Percentiles rank a stretch among this genome's conserved stretches.
phyloP scores from a whole-genome alignment of 2,113 vertebrate species.

The Callocephalon fimbriatum region DNA sequence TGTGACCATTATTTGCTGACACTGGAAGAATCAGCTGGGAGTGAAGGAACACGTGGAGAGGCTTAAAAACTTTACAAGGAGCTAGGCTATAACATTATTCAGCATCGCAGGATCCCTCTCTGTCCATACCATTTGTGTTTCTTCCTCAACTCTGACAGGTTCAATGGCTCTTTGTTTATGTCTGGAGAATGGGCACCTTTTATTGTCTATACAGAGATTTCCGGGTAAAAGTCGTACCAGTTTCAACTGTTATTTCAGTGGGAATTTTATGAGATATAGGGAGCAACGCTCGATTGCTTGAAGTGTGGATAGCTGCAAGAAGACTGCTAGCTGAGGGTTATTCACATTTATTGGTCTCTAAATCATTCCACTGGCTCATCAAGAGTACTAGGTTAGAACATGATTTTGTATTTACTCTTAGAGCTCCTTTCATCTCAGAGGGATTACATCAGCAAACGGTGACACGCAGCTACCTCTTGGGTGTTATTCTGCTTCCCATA shows the following conservation, averaged over 20 bases:
- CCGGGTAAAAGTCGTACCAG: not conserved
- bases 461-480: not conserved
- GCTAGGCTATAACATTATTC: not conserved
- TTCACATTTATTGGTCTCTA: not conserved
- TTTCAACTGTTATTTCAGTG: not conserved
- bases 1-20: not conserved
- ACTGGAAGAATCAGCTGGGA: not conserved
- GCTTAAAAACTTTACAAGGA: not conserved
- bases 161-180: not conserved
- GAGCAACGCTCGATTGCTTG: not conserved
- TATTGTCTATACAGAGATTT: not conserved
- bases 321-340: not conserved
- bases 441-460: slow-evolving; percentile 30
- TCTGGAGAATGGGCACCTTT: not conserved
- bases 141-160: not conserved
- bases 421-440: slow-evolving; percentile 6
- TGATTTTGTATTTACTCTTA: not conserved
- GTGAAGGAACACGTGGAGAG: not conserved
- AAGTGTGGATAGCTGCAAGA: not conserved
- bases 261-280: not conserved
- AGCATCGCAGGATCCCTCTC: not conserved
- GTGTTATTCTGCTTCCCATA: not conserved
- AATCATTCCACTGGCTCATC: not conserved
- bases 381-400: not conserved
- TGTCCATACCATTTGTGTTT: not conserved